Evolutionary conservation across 2,113 vertebrate species (phyloP).

Genomic region (Pterocles burchelli): DNA sequence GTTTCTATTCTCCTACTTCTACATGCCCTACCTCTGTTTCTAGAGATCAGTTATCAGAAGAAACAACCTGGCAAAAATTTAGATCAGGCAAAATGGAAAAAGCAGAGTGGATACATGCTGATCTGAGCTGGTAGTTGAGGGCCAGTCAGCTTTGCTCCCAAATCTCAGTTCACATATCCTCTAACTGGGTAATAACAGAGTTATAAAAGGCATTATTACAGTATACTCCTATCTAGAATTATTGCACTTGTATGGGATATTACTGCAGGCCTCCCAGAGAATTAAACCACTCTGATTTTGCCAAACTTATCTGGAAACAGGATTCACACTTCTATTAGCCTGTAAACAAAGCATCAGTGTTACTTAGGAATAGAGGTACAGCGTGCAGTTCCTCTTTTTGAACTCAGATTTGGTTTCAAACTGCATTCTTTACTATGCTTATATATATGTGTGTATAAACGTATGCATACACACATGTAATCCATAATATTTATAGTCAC

Average conservation of each 20-base stretch:
- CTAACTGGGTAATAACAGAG: background rate
- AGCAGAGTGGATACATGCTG: background rate
- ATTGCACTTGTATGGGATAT: background rate
- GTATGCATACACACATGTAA: background rate
- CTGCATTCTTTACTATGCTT: background rate
- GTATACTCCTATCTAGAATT: background rate
- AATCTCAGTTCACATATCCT: background rate
- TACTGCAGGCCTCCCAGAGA: background rate
- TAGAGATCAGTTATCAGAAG: background rate
- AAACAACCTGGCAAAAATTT: background rate
- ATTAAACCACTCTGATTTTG: background rate
- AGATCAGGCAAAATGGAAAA: background rate
- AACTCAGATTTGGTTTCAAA: background rate
- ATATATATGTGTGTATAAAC: background rate
- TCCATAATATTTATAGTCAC: background rate
- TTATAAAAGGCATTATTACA: background rate
- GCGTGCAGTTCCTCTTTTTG: background rate
- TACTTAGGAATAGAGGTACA: background rate
- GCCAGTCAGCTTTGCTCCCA: background rate
- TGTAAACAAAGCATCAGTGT: background rate
- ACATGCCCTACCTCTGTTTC: background rate
- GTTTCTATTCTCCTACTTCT: background rate
- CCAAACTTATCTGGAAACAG: background rate
- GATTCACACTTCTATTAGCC: background rate
- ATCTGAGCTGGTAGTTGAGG: background rate